Conservation (phyloP, 2,888 invertebrate genomes). For the Agrochola macilenta region DNA sequence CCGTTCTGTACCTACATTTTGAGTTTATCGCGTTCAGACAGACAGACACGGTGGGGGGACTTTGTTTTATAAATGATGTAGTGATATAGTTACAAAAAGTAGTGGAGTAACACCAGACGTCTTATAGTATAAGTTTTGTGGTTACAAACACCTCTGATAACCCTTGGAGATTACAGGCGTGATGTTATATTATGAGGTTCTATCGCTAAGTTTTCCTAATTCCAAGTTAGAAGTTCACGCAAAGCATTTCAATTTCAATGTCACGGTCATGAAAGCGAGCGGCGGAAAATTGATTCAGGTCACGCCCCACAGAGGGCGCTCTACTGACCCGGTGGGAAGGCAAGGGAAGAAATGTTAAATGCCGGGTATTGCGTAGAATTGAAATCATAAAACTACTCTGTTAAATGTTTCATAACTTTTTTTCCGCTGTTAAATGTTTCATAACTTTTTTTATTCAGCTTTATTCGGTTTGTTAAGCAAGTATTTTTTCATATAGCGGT, state of each 20-base stretch:
- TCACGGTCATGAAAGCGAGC: neutral
- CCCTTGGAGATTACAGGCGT: too few species aligned
- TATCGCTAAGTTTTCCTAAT: neutral
- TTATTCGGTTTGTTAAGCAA: neutral
- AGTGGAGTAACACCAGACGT: too few species aligned
- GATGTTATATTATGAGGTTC: neutral
- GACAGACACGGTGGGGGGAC: too few species aligned
- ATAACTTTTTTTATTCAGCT: neutral
- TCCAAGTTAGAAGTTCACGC: neutral
- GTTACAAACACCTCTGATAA: neutral
- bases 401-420: neutral
- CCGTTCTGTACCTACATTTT: too few species aligned
- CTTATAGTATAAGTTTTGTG: neutral
- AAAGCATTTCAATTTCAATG: slow-evolving; percentile 18
- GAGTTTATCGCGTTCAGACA: too few species aligned
- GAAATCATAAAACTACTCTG: neutral
- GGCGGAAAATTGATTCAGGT: slow-evolving; percentile 20
- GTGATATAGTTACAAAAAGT: too few species aligned
- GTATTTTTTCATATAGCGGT: neutral
- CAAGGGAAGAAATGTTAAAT: neutral
- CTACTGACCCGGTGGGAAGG: neutral
- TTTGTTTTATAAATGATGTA: too few species aligned
- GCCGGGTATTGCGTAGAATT: neutral
- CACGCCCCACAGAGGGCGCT: slow-evolving; percentile 23
- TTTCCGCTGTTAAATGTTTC: neutral